A percentile compares a stretch with the other conserved stretches of the same genome.
phyloP scores from a whole-genome alignment of 2,113 vertebrate genomes.

The Phylloscopus trochilus region DNA sequence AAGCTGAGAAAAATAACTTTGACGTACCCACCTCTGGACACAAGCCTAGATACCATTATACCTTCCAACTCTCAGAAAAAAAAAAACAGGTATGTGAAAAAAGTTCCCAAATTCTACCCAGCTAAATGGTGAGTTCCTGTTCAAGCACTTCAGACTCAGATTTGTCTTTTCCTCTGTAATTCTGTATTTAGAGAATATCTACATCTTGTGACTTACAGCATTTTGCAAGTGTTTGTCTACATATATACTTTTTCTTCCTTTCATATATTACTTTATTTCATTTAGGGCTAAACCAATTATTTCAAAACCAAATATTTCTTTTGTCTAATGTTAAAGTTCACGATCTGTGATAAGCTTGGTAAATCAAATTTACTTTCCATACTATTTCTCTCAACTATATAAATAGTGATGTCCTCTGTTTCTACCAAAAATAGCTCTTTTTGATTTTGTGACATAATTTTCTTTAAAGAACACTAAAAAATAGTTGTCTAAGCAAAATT shows the following conservation, averaged over 20 bases:
- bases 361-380: not conserved
- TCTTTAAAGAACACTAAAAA: not conserved
- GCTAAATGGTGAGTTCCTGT: not conserved
- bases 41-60: not conserved
- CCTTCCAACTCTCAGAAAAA: not conserved
- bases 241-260: not conserved
- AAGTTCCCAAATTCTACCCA: not conserved
- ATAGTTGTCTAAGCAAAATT: not conserved
- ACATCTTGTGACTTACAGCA: not conserved
- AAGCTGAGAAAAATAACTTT: not conserved
- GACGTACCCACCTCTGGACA: not conserved
- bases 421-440: not conserved
- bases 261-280: not conserved
- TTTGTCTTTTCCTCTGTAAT: not conserved
- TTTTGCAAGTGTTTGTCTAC: not conserved
- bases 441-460: not conserved
- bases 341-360: not conserved
- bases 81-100: not conserved
- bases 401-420: not conserved
- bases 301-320: not conserved
- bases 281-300: not conserved
- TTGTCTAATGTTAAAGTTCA: not conserved
- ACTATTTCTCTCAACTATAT: not conserved
- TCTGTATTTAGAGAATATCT: not conserved
- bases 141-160: not conserved